These are phyloP conservation scores for Halictus quadricinctus DNA, from an alignment of 2,888 invertebrate genomes.

Conservation along the genomic window DNA sequence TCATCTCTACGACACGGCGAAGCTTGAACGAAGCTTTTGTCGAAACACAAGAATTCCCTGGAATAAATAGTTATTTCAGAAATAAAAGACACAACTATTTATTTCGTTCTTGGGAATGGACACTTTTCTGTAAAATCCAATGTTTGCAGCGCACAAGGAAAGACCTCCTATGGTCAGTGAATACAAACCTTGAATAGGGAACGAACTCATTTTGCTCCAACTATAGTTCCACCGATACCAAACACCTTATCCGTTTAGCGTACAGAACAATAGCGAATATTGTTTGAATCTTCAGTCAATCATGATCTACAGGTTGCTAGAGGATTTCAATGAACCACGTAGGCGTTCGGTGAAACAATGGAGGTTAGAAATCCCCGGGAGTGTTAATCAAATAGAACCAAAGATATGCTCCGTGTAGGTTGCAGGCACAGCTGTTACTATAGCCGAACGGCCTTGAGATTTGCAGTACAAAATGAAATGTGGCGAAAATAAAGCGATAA, in stretches of 20 bases:
- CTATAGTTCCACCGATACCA: not conserved
- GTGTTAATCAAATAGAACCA: not conserved
- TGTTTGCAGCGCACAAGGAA: not conserved
- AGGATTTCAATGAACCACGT: constrained; percentile 26
- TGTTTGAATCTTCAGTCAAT: constrained; percentile 8
- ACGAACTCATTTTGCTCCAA: not conserved
- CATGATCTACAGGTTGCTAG: constrained; percentile 5
- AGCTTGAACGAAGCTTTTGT: not conserved
- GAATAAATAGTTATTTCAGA: no score
- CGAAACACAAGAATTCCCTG: not conserved
- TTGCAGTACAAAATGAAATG: not conserved
- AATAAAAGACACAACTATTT: no score
- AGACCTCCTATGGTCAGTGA: not conserved
- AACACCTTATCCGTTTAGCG: not conserved
- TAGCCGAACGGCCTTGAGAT: not conserved
- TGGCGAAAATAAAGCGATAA: not conserved
- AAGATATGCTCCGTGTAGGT: not conserved
- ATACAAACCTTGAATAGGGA: not conserved
- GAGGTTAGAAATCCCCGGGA: constrained; percentile 12
- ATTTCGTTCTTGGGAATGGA: not conserved
- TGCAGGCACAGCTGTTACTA: not conserved
- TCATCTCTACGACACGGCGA: not conserved
- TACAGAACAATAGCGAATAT: not conserved
- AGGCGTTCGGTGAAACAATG: constrained; percentile 20
- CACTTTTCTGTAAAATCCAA: not conserved